Percentiles rank a stretch among this genome's conserved stretches.
Evolutionary conservation across 2,888 invertebrate species (phyloP).

Genomic region (Nudaria mundana): DNA sequence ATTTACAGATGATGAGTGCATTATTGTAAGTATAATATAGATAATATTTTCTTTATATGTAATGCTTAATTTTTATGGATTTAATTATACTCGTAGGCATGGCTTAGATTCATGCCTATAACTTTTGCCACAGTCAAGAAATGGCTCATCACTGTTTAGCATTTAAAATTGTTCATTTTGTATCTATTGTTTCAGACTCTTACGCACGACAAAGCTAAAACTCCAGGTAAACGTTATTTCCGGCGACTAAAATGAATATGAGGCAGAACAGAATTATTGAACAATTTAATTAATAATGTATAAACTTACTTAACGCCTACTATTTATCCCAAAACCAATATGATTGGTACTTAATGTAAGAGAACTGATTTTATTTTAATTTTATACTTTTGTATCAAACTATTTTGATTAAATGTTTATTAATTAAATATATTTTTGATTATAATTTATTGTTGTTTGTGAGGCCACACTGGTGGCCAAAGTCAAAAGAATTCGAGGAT

Average conservation of each 20-base stretch:
- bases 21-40: conserved; percentile 54
- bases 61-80: no score
- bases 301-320: not conserved
- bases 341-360: conserved; percentile 5
- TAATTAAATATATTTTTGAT: not conserved
- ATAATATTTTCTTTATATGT: not conserved
- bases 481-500: no score
- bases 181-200: conserved; percentile 74
- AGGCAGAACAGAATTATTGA: not conserved
- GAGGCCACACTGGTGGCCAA: no score
- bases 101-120: no score
- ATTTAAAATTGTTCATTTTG: no score
- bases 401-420: conserved; percentile 18
- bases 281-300: not conserved
- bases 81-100: no score
- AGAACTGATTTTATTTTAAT: conserved; percentile 23
- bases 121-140: no score
- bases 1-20: conserved; percentile 66
- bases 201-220: conserved; percentile 74
- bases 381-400: conserved; percentile 32
- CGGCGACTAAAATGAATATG: conserved; percentile 56
- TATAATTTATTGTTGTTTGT: no score
- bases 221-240: conserved; percentile 80
- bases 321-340: not conserved
- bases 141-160: no score